Conservation (phyloP, 2,797 vertebrate species). For the Allobates femoralis region DNA sequence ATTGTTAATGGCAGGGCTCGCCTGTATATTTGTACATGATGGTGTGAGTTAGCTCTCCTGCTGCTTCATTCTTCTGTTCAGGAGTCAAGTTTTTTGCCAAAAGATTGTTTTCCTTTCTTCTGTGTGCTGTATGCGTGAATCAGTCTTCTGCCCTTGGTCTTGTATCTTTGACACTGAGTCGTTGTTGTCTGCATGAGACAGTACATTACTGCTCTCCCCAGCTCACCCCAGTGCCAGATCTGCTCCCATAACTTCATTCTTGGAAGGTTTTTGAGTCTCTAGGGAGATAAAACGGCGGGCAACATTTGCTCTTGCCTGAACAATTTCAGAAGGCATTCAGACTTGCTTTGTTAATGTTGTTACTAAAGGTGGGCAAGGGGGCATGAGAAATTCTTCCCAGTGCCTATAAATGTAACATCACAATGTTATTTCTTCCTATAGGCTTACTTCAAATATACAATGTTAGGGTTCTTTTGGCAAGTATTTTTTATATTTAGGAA, state of each 20-base stretch:
- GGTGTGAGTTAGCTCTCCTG: slow-evolving; percentile 37
- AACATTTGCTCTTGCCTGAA: slow-evolving; percentile 70
- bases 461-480: background rate
- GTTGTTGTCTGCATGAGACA: slow-evolving; percentile 73
- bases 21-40: slow-evolving; percentile 33
- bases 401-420: slow-evolving; percentile 64
- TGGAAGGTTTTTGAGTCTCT: slow-evolving; percentile 80
- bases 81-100: slow-evolving; percentile 71
- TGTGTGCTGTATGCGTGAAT: slow-evolving; percentile 53
- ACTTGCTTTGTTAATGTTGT: slow-evolving; percentile 73
- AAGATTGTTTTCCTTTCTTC: slow-evolving; percentile 65
- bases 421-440: slow-evolving; percentile 58
- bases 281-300: slow-evolving; percentile 74
- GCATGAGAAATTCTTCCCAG: slow-evolving; percentile 73
- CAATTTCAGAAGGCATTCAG: slow-evolving; percentile 71
- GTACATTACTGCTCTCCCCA: slow-evolving; percentile 68
- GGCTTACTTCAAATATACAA: slow-evolving; percentile 10
- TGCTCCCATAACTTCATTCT: slow-evolving; percentile 74
- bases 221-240: slow-evolving; percentile 64
- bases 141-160: slow-evolving; percentile 69
- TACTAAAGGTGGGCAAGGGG: slow-evolving; percentile 71
- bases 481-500: no score
- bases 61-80: slow-evolving; percentile 62
- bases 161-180: slow-evolving; percentile 75
- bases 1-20: background rate